A percentile compares a stretch with the other conserved stretches of the same genome.
Conservation (phyloP, 2,797 vertebrate genomes). For the Molossus alvarezi region DNA sequence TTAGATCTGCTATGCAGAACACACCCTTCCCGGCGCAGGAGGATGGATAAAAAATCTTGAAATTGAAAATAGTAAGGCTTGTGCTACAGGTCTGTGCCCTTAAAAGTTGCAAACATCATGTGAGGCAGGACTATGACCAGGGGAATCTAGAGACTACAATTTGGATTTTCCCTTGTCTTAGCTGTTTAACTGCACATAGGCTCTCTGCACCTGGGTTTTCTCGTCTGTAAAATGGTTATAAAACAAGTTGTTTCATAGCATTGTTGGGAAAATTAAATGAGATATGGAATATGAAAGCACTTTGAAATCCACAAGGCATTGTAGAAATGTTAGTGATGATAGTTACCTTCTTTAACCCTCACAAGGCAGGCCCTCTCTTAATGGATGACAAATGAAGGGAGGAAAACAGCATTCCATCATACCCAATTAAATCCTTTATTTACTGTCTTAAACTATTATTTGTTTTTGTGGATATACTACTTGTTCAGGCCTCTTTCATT, state of each 20-base stretch:
- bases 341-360: slow-evolving; percentile 27
- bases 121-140: neutral
- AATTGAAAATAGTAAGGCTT: slow-evolving; percentile 22
- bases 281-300: slow-evolving; percentile 47
- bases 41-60: neutral
- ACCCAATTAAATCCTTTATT: slow-evolving; percentile 2
- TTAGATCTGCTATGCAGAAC: slow-evolving; percentile 8
- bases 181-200: neutral
- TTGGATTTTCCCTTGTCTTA: slow-evolving; percentile 46
- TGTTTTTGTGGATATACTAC: slow-evolving; percentile 42
- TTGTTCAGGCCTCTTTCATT: slow-evolving; percentile 47
- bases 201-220: slow-evolving; percentile 27
- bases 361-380: neutral
- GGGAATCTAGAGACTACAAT: slow-evolving; percentile 20
- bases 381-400: neutral
- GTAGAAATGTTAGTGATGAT: slow-evolving; percentile 3
- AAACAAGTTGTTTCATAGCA: slow-evolving; percentile 26
- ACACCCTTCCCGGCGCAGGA: neutral
- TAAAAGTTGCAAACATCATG: slow-evolving; percentile 4
- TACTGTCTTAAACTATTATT: slow-evolving; percentile 13
- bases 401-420: slow-evolving; percentile 22
- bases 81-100: neutral
- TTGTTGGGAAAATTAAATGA: slow-evolving; percentile 62
- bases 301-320: neutral
- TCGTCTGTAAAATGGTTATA: slow-evolving; percentile 50